phyloP scores from a whole-genome alignment of 2,888 invertebrate genomes.

The Teleogryllus oceanicus region DNA sequence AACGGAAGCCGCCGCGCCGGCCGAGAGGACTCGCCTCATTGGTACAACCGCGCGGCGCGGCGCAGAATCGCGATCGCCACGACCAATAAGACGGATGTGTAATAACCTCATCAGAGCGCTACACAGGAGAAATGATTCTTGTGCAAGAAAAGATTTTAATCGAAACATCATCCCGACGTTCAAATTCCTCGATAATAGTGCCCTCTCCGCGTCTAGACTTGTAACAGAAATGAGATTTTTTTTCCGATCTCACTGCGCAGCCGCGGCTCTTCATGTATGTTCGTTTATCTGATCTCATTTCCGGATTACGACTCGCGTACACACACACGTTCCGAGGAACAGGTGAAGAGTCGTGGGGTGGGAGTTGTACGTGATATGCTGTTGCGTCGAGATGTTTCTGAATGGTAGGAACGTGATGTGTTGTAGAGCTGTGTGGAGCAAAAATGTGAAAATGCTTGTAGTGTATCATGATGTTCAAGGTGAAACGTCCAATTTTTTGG shows the following conservation, averaged over 20 bases:
- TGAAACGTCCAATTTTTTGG: too few relatives aligned
- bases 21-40: not conserved
- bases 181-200: not conserved
- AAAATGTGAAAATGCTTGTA: too few relatives aligned
- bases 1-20: not conserved
- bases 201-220: not conserved
- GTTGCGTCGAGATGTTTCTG: too few relatives aligned
- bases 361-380: too few relatives aligned
- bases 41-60: not conserved
- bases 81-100: not conserved
- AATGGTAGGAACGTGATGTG: too few relatives aligned
- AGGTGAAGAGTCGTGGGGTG: not conserved
- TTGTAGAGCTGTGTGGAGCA: too few relatives aligned
- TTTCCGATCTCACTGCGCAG: not conserved
- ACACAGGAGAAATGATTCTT: not conserved
- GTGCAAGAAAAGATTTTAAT: slow-evolving; percentile 18
- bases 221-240: slow-evolving; percentile 18
- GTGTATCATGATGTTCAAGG: too few relatives aligned
- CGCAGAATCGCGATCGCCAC: not conserved
- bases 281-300: slow-evolving; percentile 10
- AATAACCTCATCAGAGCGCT: not conserved
- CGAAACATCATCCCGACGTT: slow-evolving; percentile 1
- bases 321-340: not conserved
- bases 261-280: not conserved
- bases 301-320: slow-evolving; percentile 1